These are phyloP conservation scores for Darevskia mixta DNA, from an alignment of 2,797 vertebrate genomes.

Conservation along the genomic window DNA sequence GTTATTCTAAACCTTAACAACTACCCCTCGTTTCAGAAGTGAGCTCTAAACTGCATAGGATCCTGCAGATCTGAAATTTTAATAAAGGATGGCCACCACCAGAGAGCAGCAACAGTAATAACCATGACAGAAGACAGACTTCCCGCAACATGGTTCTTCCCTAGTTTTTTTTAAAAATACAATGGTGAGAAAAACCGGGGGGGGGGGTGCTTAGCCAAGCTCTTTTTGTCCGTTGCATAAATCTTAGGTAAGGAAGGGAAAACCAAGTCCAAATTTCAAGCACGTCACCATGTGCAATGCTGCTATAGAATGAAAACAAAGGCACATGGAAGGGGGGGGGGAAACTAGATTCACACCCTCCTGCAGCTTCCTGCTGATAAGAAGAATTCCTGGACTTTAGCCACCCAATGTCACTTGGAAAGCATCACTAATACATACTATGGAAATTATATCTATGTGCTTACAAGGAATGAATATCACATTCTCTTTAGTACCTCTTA, in stretches of 20 bases:
- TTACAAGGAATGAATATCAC: not conserved
- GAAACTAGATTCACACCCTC: slow-evolving; percentile 62
- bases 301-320: slow-evolving; percentile 52
- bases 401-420: slow-evolving; percentile 40
- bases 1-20: not conserved
- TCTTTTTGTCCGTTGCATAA: fast-evolving
- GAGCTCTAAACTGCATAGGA: not conserved
- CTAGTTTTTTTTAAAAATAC: not conserved
- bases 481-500: not conserved
- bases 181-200: not conserved
- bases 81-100: not conserved
- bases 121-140: not conserved
- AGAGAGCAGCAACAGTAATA: not conserved
- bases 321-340: slow-evolving; percentile 29
- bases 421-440: slow-evolving; percentile 1
- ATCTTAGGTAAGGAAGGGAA: not conserved
- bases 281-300: not conserved
- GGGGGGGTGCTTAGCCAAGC: not conserved
- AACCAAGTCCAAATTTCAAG: not conserved
- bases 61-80: not conserved
- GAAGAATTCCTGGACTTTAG: slow-evolving; percentile 27
- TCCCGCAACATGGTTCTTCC: not conserved
- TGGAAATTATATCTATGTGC: not conserved
- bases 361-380: slow-evolving; percentile 71
- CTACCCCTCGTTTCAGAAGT: not conserved